Evolutionary conservation across 2,113 vertebrate genomes (phyloP).

Genomic region (Ophiodon elongatus): DNA sequence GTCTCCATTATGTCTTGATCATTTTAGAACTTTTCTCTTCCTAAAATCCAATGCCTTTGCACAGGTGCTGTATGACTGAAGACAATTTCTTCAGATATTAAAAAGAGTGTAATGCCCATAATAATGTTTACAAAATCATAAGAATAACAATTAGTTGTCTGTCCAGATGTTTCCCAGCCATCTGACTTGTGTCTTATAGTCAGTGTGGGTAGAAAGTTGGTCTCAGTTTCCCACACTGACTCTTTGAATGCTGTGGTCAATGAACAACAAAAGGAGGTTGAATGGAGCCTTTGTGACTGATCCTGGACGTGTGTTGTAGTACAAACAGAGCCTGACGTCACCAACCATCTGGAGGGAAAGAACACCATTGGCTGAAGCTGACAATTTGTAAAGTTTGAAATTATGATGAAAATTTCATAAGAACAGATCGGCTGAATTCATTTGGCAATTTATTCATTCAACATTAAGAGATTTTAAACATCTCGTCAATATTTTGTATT

Average conservation of each 20-base stretch:
- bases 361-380: conserved; percentile 4
- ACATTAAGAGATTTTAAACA: neutral
- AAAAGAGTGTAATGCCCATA: neutral
- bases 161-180: conserved; percentile 59
- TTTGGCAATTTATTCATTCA: no score
- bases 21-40: neutral
- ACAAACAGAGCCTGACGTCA: conserved; percentile 42
- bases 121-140: neutral
- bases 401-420: neutral
- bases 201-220: conserved; percentile 55
- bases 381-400: neutral
- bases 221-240: conserved; percentile 65
- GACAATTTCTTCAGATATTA: neutral
- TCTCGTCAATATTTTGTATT: neutral
- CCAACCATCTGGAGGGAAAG: conserved; percentile 65
- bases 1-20: neutral
- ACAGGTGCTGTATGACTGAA: no score
- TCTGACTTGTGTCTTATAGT: neutral
- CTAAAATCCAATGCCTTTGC: neutral
- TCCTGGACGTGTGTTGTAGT: conserved; percentile 20
- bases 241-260: conserved; percentile 49
- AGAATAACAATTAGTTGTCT: neutral
- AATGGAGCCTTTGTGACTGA: conserved; percentile 19
- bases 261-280: conserved; percentile 57
- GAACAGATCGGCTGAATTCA: no score